phyloP scores from a whole-genome alignment of 2,113 vertebrate genomes.

The Myrmophylax atrothorax region DNA sequence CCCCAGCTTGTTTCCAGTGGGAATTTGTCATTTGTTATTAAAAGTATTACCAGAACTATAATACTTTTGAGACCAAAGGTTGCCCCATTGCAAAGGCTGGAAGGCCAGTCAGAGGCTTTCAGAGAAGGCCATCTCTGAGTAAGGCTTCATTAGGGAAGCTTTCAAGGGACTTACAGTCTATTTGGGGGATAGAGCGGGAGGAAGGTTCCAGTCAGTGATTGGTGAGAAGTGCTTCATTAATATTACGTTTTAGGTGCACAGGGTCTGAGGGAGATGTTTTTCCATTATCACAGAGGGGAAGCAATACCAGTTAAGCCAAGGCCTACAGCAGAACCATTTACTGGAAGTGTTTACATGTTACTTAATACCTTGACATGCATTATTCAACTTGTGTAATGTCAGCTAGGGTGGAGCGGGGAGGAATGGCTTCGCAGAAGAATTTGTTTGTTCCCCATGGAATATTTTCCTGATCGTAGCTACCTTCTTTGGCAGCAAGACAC shows the following conservation, averaged over 20 bases:
- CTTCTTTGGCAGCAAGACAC: slow-evolving; percentile 25
- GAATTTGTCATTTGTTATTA: neutral
- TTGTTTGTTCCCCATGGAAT: slow-evolving; percentile 29
- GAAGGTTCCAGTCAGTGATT: neutral
- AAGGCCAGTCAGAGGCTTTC: neutral
- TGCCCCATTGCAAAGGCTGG: neutral
- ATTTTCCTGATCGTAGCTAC: slow-evolving; percentile 12
- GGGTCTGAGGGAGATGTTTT: neutral
- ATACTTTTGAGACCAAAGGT: neutral
- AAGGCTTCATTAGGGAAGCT: neutral
- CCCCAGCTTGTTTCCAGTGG: fast-evolving
- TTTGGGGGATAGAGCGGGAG: neutral
- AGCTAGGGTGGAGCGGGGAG: slow-evolving; percentile 26
- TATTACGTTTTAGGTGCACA: neutral
- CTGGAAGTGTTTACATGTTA: slow-evolving; percentile 59
- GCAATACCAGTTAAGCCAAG: slow-evolving; percentile 21
- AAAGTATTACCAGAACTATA: neutral
- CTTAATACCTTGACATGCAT: slow-evolving; percentile 60
- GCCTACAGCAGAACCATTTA: slow-evolving; percentile 26
- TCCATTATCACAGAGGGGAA: neutral
- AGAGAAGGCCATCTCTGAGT: neutral
- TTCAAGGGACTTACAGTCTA: neutral
- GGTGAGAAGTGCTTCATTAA: neutral
- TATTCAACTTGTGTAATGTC: slow-evolving; percentile 58
- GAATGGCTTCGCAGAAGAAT: slow-evolving; percentile 32